A percentile compares a stretch with the other conserved stretches of the same genome.
These are phyloP conservation scores for Dryadula phaetusa DNA, from an alignment of 2,888 invertebrate genomes.

Conservation along the genomic window DNA sequence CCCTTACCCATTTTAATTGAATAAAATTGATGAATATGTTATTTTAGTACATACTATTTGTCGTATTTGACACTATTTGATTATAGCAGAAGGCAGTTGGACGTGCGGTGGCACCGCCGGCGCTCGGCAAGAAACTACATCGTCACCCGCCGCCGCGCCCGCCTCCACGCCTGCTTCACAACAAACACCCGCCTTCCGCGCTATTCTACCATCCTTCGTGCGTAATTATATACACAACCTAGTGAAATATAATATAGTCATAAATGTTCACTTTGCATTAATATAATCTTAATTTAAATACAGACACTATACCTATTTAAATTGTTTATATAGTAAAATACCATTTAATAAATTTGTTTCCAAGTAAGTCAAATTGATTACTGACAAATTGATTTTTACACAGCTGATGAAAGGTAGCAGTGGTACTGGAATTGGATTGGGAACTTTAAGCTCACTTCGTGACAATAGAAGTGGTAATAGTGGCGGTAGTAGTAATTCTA, in stretches of 20 bases:
- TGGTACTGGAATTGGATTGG: conserved; percentile 76
- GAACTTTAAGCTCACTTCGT: conserved; percentile 70
- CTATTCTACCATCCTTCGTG: conserved; percentile 92
- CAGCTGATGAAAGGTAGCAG: conserved; percentile 81
- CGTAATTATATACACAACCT: conserved; percentile 65
- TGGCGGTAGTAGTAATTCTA: conserved; percentile 49
- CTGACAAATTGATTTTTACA: conserved; percentile 28
- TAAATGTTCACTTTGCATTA: background rate
- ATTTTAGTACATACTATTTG: conserved; percentile 14
- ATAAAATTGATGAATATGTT: too few species aligned
- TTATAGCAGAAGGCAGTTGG: conserved; percentile 93
- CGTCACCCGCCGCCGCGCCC: conserved; percentile 82
- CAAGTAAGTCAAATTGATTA: conserved; percentile 15
- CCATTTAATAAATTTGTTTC: background rate
- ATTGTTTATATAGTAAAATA: background rate
- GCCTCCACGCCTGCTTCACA: conserved; percentile 81
- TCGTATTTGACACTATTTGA: conserved; percentile 35
- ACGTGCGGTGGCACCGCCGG: conserved; percentile 92
- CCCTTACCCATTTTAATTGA: too few species aligned
- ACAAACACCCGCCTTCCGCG: conserved; percentile 87
- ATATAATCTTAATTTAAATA: too few species aligned
- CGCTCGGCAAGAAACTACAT: conserved; percentile 82
- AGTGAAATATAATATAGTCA: background rate
- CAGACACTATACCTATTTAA: too few species aligned
- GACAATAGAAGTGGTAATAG: conserved; percentile 58